A percentile compares a stretch with the other conserved stretches of the same genome.
Evolutionary conservation across 2,888 invertebrate genomes (phyloP).

Genomic region (Temnothorax ravouxi): DNA sequence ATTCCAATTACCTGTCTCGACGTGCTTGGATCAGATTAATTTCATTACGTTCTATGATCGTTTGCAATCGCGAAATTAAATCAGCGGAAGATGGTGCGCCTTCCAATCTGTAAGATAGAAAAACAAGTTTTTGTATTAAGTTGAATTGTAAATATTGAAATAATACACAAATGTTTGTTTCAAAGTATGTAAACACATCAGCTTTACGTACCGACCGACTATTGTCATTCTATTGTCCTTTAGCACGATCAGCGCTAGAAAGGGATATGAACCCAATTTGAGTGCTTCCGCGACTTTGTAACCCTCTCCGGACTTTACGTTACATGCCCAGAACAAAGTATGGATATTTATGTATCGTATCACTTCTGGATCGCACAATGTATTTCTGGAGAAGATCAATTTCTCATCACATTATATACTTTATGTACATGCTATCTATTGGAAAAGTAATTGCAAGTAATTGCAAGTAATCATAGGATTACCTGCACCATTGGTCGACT

Average conservation of each 20-base stretch:
- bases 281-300: conserved; percentile 96
- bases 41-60: conserved; percentile 95
- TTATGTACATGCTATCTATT: background rate
- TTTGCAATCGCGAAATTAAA: conserved; percentile 91
- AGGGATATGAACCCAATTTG: conserved; percentile 93
- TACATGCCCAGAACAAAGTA: conserved; percentile 98
- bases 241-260: conserved; percentile 95
- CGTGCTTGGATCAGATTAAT: conserved; percentile 94
- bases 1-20: conserved; percentile 90
- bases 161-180: background rate
- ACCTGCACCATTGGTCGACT: conserved; percentile 94
- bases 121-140: background rate
- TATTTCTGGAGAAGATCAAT: conserved; percentile 87
- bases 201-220: conserved; percentile 89
- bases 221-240: conserved; percentile 97
- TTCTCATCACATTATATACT: background rate
- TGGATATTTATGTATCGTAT: conserved; percentile 94
- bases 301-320: conserved; percentile 95
- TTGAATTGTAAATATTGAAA: background rate
- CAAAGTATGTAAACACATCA: background rate
- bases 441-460: conserved; percentile 5
- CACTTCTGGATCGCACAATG: conserved; percentile 91
- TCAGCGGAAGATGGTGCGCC: conserved; percentile 92
- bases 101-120: conserved; percentile 90
- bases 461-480: conserved; percentile 63